phyloP scores from a whole-genome alignment of 2,113 vertebrate genomes.

The Mesocricetus auratus region DNA sequence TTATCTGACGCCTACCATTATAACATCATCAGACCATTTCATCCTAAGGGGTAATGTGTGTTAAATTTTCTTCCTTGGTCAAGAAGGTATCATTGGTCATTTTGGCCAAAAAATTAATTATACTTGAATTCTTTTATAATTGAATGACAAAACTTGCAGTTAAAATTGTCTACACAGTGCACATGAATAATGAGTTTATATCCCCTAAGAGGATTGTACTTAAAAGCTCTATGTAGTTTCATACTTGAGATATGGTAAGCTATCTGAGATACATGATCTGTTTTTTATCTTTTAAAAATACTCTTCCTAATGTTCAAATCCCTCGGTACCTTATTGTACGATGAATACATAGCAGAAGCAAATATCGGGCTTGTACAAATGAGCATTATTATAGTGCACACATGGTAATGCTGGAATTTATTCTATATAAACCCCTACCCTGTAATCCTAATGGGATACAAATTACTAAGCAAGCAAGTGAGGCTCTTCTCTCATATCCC shows the following conservation, averaged over 20 bases:
- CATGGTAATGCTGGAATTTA: neutral
- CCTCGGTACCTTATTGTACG: neutral
- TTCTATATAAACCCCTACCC: neutral
- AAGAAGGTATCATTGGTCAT: neutral
- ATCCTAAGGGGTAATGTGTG: neutral
- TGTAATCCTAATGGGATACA: neutral
- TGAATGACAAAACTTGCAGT: neutral
- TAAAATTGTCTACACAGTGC: neutral
- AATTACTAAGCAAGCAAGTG: neutral
- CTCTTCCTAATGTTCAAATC: neutral
- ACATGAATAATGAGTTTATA: neutral
- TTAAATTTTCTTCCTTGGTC: neutral
- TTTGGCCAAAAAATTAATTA: neutral
- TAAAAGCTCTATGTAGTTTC: neutral
- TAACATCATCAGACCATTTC: neutral
- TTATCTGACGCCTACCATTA: neutral
- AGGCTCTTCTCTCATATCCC: neutral
- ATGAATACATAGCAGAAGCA: neutral
- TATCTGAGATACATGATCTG: neutral
- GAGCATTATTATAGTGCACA: neutral
- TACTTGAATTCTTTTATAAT: neutral
- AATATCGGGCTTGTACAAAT: neutral
- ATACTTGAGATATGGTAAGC: neutral
- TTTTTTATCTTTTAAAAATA: neutral
- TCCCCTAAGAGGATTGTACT: neutral